Base-by-base conservation (phyloP, 2,888 invertebrate genomes). In the Latheticus oryzae region DNA sequence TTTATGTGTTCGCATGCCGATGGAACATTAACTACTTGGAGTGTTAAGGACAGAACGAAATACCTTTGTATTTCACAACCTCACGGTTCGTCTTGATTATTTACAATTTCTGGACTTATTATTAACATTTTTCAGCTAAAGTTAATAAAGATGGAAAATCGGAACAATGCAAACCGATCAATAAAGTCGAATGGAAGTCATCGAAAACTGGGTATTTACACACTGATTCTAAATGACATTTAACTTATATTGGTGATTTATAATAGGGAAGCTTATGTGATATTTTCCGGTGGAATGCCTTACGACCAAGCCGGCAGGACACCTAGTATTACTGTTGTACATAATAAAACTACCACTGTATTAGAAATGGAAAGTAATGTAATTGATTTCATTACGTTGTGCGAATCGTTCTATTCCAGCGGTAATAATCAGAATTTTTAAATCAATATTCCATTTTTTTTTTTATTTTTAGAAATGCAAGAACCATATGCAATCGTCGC, bases 311-410 rank as follows among this genome's bases (percentile, higher is more conserved):
- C 91, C 72, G 89, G 93, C 70, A 84, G 92, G 81, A 88, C 94
- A 71, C 95, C 96, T 73, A 94, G 95, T 81, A 91, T 97, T 78
- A 97, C 97, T 17, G 95, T 97, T 69, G 91, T 95, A 80, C 94
- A 93, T 82, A 96, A 95, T 67, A 97, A 96, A 84, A 91, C 91
- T 69, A 97, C 96, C 66, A 97, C 97, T 17, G 97, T 98, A 61
- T 85, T 99, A 73, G 98, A 99, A 85, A 98, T 99, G 98, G 98
- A 99, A 78, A 95, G 98, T 82, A 91, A 90, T 75, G 96, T 99
- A 61, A 88, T 98, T 62, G 97, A 97, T 85, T 98, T 99, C 82
- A 89, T 97, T 74, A 93, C 95, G 56, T 85, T 98, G 55, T 96
- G 96, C 81, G 95, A 96, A 79, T 94, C 92, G 68, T 97, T 97